phyloP scores from a whole-genome alignment of 2,797 vertebrate species.

The Orestias chungarensis region DNA sequence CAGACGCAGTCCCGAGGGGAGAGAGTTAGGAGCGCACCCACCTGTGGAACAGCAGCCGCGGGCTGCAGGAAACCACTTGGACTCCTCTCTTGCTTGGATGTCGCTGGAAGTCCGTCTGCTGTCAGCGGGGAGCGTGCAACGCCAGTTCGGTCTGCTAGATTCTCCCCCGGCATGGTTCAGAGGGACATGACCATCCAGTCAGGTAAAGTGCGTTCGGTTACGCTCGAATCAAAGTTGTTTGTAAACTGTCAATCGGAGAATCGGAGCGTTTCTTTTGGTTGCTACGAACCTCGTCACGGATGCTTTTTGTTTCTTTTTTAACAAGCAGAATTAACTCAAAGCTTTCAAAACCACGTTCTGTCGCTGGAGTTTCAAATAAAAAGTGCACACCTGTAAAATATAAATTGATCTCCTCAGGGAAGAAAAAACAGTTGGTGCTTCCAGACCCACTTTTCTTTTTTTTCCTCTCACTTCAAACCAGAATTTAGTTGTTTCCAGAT shows the following conservation, averaged over 20 bases:
- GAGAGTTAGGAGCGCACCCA: slow-evolving; percentile 60
- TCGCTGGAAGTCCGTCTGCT: neutral
- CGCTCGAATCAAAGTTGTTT: neutral
- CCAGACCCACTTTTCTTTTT: slow-evolving; percentile 2
- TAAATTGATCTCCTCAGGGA: slow-evolving; percentile 8
- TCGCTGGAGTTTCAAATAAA: neutral
- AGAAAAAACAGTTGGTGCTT: slow-evolving; percentile 8
- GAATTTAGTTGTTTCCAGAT: neutral
- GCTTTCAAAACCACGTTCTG: neutral
- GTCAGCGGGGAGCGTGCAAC: slow-evolving; percentile 53
- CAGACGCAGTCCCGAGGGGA: slow-evolving; percentile 49
- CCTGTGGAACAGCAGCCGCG: slow-evolving; percentile 57
- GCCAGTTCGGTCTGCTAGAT: slow-evolving; percentile 38
- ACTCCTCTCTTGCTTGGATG: slow-evolving; percentile 22
- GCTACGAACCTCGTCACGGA: neutral
- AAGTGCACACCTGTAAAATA: slow-evolving; percentile 6
- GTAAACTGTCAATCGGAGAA: neutral
- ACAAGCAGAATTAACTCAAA: neutral
- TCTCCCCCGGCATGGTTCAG: slow-evolving; percentile 64
- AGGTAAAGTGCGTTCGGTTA: slow-evolving; percentile 64
- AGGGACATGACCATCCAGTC: slow-evolving; percentile 75
- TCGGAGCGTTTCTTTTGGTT: neutral
- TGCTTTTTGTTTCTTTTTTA: too few species aligned
- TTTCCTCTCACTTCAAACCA: neutral
- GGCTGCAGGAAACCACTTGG: slow-evolving; percentile 39